phyloP scores from a whole-genome alignment of 2,797 vertebrate species.

The Notolabrus celidotus region DNA sequence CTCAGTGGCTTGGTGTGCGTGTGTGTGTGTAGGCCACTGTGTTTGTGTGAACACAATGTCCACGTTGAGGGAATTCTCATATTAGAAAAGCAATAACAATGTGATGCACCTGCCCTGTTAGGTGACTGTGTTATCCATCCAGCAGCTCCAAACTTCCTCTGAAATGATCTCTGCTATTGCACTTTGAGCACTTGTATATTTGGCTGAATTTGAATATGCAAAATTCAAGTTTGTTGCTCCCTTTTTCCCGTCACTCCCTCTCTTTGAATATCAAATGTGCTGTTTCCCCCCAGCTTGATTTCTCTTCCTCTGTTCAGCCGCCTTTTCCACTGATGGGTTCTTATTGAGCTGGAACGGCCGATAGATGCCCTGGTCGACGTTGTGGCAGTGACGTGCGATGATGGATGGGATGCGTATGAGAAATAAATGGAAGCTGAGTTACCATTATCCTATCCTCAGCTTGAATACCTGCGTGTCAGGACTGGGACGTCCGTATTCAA shows the following conservation, averaged over 20 bases:
- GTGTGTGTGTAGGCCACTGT: slow-evolving; percentile 14
- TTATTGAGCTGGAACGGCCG: slow-evolving; percentile 53
- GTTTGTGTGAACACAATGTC: slow-evolving; percentile 19
- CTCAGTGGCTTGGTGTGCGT: slow-evolving; percentile 12
- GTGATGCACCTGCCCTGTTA: slow-evolving; percentile 10
- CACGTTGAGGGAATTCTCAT: slow-evolving; percentile 2
- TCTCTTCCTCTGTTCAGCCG: slow-evolving; percentile 18
- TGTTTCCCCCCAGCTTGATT: slow-evolving; percentile 10
- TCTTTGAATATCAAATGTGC: slow-evolving; percentile 8
- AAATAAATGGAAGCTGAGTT: slow-evolving; percentile 39
- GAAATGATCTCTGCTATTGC: slow-evolving; percentile 43
- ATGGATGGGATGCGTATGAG: slow-evolving; percentile 59
- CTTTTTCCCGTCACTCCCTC: neutral
- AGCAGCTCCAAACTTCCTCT: slow-evolving; percentile 32
- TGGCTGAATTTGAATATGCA: slow-evolving; percentile 69
- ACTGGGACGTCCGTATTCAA: slow-evolving; percentile 60
- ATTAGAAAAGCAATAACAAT: slow-evolving; percentile 27
- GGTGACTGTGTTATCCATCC: slow-evolving; percentile 12
- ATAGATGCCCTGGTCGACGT: slow-evolving; percentile 27
- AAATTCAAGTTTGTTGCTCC: slow-evolving; percentile 56
- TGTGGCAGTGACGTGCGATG: slow-evolving; percentile 41
- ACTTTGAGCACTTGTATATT: slow-evolving; percentile 39
- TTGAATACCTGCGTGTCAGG: slow-evolving; percentile 53
- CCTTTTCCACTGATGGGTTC: slow-evolving; percentile 44
- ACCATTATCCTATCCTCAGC: slow-evolving; percentile 56